Evolutionary conservation across 1,140 invertebrate genomes (phyloP), one percentile per base, ranked within the genome.

Genomic region (Pomacea maculata): DNA sequence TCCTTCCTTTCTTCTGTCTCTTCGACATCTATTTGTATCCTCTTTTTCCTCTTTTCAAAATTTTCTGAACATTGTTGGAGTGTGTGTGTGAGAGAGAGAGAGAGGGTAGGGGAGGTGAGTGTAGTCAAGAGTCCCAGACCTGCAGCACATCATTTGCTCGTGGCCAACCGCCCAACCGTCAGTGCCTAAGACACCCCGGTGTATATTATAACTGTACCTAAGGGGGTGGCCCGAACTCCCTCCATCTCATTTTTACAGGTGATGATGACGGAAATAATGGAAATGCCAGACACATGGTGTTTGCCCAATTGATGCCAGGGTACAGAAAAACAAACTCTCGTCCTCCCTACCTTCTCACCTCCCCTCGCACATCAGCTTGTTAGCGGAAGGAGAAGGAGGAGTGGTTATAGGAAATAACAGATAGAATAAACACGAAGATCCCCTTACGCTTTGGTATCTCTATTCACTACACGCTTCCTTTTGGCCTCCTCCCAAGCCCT

Each of bases 341-440:
- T n/a, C 11, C 67, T n/a, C 67, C 29, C 67, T 5, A n/a, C 67
- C 21, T 34, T 25, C 67, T 19, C 67, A 70, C 67, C 34, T 25
- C 67, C 1, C 34, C 67, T 70, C 67, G 6, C 67, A 70, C 67
- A 14, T 73, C n/a, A 21, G 73, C 73, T 75, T 75, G 73, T 75
- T 75, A 75, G 73, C 73, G 73, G 54, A 75, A 55, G 73, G 21
- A 52, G 73, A 75, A 75, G 55, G 73, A 54, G 73, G 73, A 57
- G 12, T 52, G 57, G 19, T n/a, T 52, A 55, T 45, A 75, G 73
- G 73, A 57, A 75, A 75, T 54, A 57, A 75, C 54, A 75, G 73
- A 75, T 75, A 75, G 55, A 75, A 75, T 75, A 75, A 75, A 75
- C 73, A 75, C 54, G 55, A 21, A n/a, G 29, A 55, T 57, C 73